Percentiles rank a stretch among this genome's conserved stretches.
These are phyloP conservation scores for Limnephilus rhombicus DNA, from an alignment of 2,888 invertebrate species.

Conservation along the genomic window DNA sequence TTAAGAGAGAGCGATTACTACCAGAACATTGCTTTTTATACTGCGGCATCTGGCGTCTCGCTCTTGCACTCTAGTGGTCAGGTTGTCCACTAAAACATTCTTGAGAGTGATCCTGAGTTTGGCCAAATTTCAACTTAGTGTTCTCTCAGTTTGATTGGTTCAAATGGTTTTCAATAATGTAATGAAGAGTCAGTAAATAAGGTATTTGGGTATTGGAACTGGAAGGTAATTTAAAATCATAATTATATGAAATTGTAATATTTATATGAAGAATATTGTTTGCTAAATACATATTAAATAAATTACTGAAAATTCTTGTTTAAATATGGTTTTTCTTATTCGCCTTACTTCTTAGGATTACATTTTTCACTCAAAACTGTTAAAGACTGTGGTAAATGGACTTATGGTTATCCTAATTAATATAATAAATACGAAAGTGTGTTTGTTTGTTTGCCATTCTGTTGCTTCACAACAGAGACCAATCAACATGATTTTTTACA, in stretches of 20 bases:
- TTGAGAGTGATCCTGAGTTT: background rate
- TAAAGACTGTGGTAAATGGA: background rate
- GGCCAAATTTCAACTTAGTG: background rate
- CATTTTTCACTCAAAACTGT: background rate
- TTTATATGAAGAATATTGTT: conserved; percentile 54
- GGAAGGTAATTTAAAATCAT: conserved; percentile 60
- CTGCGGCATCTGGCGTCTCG: too few species aligned
- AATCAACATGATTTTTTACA: too few species aligned
- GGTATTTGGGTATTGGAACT: conserved; percentile 67
- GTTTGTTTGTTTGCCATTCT: too few species aligned
- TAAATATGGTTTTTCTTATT: conserved; percentile 62
- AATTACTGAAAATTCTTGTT: conserved; percentile 55
- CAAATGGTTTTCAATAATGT: background rate
- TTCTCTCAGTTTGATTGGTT: background rate
- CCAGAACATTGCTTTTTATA: too few species aligned
- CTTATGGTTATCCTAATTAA: background rate
- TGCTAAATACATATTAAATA: conserved; percentile 50
- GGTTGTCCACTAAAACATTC: too few species aligned
- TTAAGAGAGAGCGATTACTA: too few species aligned
- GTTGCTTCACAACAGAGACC: too few species aligned
- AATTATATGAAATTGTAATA: conserved; percentile 62
- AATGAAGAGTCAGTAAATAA: background rate
- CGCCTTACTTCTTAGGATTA: conserved; percentile 52
- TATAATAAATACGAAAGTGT: too few species aligned
- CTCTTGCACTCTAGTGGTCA: too few species aligned